These are phyloP conservation scores for Epirrhoe tristata DNA, from an alignment of 2,888 invertebrate genomes.

Conservation along the genomic window DNA sequence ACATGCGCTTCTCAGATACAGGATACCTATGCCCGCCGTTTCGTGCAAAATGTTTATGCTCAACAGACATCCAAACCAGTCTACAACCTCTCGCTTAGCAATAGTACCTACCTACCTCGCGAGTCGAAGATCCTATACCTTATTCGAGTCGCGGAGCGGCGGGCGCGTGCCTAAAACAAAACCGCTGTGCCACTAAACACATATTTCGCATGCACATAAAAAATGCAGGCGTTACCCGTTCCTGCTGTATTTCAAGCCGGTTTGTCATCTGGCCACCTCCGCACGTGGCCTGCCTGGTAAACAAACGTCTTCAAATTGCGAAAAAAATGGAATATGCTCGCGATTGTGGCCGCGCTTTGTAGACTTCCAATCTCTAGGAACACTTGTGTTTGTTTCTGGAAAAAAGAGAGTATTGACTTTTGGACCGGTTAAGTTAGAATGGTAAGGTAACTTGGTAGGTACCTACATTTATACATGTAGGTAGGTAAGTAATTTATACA, in stretches of 20 bases:
- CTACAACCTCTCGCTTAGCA: constrained; percentile 12
- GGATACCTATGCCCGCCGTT: no score
- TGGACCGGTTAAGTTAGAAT: no score
- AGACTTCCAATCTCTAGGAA: background rate
- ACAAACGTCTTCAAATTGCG: constrained; percentile 14
- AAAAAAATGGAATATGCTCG: background rate
- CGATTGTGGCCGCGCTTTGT: background rate
- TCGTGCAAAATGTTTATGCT: no score
- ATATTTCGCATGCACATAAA: constrained; percentile 67
- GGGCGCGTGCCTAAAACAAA: constrained; percentile 38
- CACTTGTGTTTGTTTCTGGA: no score
- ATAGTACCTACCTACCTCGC: no score
- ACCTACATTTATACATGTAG: no score
- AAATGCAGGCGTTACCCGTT: constrained; percentile 65
- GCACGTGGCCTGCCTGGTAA: constrained; percentile 64
- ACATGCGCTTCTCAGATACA: no score
- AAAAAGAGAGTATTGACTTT: no score
- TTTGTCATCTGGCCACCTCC: constrained; percentile 71
- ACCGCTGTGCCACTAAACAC: constrained; percentile 60
- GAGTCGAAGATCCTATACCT: constrained; percentile 20
- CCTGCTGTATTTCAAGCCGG: constrained; percentile 70
- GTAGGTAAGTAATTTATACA: no score
- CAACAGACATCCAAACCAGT: no score
- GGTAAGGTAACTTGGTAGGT: no score
- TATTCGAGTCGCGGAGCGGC: constrained; percentile 27